These are phyloP conservation scores for Trissolcus japonicus DNA, from an alignment of 2,888 invertebrate genomes.

Conservation along the genomic window DNA sequence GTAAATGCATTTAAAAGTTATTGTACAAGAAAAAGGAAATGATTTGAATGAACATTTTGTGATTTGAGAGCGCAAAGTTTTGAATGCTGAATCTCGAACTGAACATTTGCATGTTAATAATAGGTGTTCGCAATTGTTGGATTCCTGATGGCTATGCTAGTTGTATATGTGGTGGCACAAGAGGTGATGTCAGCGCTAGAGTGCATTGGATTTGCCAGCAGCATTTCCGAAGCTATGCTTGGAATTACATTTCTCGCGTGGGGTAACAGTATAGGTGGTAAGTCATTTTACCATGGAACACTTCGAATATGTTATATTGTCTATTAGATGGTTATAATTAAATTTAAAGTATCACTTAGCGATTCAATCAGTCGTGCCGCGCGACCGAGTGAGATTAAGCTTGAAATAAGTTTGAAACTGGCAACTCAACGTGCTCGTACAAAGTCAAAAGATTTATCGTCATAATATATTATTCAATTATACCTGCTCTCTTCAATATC, in stretches of 20 bases:
- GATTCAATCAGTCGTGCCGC: conserved; percentile 27
- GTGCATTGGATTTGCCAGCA: conserved; percentile 79
- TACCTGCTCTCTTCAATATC: no score
- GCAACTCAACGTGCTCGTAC: no score
- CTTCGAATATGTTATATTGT: conserved; percentile 41
- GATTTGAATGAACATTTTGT: no score
- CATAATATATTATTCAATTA: background rate
- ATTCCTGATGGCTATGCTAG: conserved; percentile 79
- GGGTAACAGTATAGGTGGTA: conserved; percentile 81
- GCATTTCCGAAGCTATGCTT: conserved; percentile 79
- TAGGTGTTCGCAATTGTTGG: conserved; percentile 78
- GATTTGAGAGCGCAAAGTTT: no score
- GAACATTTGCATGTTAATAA: conserved; percentile 21
- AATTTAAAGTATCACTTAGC: conserved; percentile 29
- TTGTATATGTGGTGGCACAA: conserved; percentile 80
- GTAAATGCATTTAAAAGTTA: no score
- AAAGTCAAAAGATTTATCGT: conserved; percentile 3
- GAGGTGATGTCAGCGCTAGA: conserved; percentile 80
- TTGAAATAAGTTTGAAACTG: no score
- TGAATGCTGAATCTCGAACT: background rate
- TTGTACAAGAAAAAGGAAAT: no score
- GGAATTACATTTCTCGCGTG: conserved; percentile 82
- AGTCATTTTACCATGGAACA: conserved; percentile 57
- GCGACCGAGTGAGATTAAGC: background rate
- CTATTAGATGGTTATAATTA: conserved; percentile 45